These are phyloP conservation scores for Caenorhabditis latens DNA, from an alignment of 1,140 invertebrate genomes.

Conservation along the genomic window DNA sequence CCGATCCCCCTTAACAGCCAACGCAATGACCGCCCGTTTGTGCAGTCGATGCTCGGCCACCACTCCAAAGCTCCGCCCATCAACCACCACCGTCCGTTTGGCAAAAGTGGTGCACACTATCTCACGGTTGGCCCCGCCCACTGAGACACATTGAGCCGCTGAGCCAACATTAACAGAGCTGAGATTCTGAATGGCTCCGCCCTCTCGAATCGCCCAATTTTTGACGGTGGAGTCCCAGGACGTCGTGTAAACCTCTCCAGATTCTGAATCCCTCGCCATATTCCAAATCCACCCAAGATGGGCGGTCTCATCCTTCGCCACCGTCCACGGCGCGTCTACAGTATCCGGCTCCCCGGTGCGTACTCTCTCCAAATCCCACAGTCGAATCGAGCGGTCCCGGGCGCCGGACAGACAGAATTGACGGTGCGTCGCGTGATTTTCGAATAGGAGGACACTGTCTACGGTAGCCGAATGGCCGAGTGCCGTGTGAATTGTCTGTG, in stretches of 20 bases:
- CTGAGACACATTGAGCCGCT: not conserved
- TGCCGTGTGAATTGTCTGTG: not conserved
- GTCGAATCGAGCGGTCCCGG: conserved; percentile 66
- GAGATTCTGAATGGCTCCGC: not conserved
- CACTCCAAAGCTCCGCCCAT: not conserved
- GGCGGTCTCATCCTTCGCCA: not conserved
- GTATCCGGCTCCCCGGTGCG: not conserved
- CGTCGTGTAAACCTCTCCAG: conserved; percentile 1
- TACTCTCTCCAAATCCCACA: conserved; percentile 62
- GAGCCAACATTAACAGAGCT: conserved; percentile 6
- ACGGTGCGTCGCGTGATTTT: not conserved
- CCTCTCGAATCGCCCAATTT: not conserved
- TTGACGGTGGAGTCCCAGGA: conserved; percentile 28
- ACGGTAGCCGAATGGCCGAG: conserved; percentile 59
- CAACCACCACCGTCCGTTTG: not conserved
- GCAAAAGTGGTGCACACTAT: conserved; percentile 23
- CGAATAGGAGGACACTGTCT: conserved; percentile 66
- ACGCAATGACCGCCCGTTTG: conserved; percentile 9
- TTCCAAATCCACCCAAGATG: conserved; percentile 45
- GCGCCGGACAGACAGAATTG: conserved; percentile 66
- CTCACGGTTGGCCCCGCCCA: not conserved
- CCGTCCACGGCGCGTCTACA: not conserved
- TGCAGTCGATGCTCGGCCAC: conserved; percentile 7
- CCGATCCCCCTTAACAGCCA: not conserved
- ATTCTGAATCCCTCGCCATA: not conserved